Base-by-base conservation (phyloP, 2,797 vertebrate genomes). In the Sciaenops ocellatus region DNA sequence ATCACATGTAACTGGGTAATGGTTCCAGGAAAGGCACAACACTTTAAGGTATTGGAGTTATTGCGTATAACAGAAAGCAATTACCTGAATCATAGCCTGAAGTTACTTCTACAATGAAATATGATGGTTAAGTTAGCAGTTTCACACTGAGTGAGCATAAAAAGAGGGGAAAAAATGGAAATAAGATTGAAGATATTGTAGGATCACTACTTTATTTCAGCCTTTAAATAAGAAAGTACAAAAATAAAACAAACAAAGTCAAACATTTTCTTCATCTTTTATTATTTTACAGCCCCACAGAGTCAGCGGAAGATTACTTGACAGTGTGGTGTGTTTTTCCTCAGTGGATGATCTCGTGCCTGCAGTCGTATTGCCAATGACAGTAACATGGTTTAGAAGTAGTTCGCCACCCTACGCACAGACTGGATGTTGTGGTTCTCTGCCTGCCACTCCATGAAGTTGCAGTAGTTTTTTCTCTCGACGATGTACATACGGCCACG, bases 401-500 rank as follows among this genome's bases (percentile, higher is more conserved):
- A 98, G 95, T 97, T 98, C 86, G 97, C 90, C 17, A 97, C 95
- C 83, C 96, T 96, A 78, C 96, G 91, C 78, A 98, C 91, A 60
- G 97, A 98, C 93, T 98, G 97, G 93, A 97, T 91, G 16, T 93
- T 96, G 12, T 96, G 93, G 0, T 95, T 97, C 87, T 96, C 96
- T 0, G 95, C 96, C 90, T 97, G 97, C 97, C 97, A 98, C 55
- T 94, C 95, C 0, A 85, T 93, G 87, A 94, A 96, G 90, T 78
- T 94, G 92, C 93, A 90, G 92, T 96, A 98, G 89, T 95, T 95
- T 0, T 97, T 97, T 47, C 97, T 93, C 92, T 98, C 97, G 89
- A 98, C 95, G 46, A 98, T 89, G 75, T 97, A 98, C 97, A 98
- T 98, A 71, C 95, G 96, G 41, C 98, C 97, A 0, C 94, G 95